Conservation (phyloP, 2,113 vertebrate genomes). For the Heterochromis multidens region DNA sequence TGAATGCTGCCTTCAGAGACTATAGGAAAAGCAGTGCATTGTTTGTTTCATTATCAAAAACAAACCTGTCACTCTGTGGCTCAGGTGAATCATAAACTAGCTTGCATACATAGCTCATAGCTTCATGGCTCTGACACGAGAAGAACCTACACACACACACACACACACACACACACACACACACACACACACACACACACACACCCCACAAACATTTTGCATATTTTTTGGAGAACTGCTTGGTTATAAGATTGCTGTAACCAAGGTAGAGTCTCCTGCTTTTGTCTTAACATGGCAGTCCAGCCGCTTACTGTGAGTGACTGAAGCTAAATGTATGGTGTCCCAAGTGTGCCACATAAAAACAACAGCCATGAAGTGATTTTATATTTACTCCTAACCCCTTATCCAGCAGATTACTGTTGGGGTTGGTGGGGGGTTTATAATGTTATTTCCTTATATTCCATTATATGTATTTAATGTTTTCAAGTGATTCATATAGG, state of each 20-base stretch:
- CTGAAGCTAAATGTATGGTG: background rate
- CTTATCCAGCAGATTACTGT: background rate
- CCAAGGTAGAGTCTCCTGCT: background rate
- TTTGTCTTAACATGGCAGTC: background rate
- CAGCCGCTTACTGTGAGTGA: background rate
- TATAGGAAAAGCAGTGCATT: slow-evolving; percentile 62
- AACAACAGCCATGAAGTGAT: background rate
- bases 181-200: background rate
- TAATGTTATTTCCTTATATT: background rate
- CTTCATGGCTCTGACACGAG: slow-evolving; percentile 59
- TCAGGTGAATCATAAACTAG: slow-evolving; percentile 65
- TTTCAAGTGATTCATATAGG: background rate
- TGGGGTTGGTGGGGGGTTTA: background rate
- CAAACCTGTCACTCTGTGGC: slow-evolving; percentile 67
- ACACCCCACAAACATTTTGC: slow-evolving; percentile 51
- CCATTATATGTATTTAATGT: background rate
- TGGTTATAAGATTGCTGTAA: background rate
- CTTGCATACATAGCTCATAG: slow-evolving; percentile 54
- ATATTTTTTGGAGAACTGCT: slow-evolving; percentile 44
- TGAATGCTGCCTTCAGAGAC: slow-evolving; percentile 38
- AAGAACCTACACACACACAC: background rate
- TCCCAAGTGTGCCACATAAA: background rate
- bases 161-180: background rate
- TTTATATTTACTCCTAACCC: background rate
- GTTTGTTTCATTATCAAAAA: slow-evolving; percentile 35